These are phyloP conservation scores for Heliconius hermathena DNA, from an alignment of 1,140 invertebrate species.

Conservation along the genomic window DNA sequence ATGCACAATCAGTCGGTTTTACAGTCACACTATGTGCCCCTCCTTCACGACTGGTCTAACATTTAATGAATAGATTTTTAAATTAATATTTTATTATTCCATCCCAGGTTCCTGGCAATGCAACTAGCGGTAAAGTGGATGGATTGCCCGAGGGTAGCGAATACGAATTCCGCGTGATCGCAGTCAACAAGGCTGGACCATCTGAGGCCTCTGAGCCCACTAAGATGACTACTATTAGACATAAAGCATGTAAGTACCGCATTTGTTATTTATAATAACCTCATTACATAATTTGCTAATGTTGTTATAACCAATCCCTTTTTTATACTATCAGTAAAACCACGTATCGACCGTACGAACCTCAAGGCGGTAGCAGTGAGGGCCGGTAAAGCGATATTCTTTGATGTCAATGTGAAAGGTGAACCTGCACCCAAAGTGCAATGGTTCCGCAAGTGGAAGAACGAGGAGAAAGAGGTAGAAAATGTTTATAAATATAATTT, in stretches of 20 bases:
- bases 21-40: no score
- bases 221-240: constrained; percentile 94
- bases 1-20: no score
- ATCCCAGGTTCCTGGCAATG: constrained; percentile 88
- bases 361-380: constrained; percentile 94
- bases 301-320: no score
- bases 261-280: background rate
- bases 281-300: no score
- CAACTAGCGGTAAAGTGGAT: constrained; percentile 89
- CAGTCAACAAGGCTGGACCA: constrained; percentile 97
- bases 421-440: constrained; percentile 96
- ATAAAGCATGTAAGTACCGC: constrained; percentile 87
- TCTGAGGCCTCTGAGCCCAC: constrained; percentile 97
- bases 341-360: constrained; percentile 97
- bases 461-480: constrained; percentile 72
- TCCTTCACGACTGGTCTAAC: no score
- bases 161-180: constrained; percentile 97
- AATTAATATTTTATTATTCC: background rate
- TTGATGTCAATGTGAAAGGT: constrained; percentile 96
- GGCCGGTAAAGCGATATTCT: constrained; percentile 95
- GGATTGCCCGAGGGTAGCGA: constrained; percentile 95
- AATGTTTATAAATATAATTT: background rate
- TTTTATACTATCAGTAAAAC: constrained; percentile 88
- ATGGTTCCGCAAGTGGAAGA: constrained; percentile 89
- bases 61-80: background rate